phyloP scores from a whole-genome alignment of 2,797 vertebrate genomes.

The Lacerta agilis region DNA sequence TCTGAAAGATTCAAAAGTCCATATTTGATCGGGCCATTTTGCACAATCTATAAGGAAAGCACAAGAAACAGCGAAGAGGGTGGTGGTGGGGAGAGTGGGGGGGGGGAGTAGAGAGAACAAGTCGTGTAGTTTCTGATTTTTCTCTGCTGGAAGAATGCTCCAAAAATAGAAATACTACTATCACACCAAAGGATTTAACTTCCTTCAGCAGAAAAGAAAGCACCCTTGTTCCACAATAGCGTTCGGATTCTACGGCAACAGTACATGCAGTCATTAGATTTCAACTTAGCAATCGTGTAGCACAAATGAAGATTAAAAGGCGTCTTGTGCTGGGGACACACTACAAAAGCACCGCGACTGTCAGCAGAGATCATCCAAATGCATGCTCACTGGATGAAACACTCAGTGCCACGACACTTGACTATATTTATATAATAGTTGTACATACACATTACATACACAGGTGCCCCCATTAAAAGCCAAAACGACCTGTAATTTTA shows the following conservation, averaged over 20 bases:
- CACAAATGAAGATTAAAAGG: conserved; percentile 70
- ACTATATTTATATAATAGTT: conserved; percentile 69
- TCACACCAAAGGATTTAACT: conserved; percentile 75
- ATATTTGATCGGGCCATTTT: conserved; percentile 78
- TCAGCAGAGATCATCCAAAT: conserved; percentile 74
- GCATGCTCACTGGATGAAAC: conserved; percentile 66
- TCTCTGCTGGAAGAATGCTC: conserved; percentile 72
- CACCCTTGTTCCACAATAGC: conserved; percentile 66
- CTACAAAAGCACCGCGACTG: conserved; percentile 78
- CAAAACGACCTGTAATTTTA: conserved; percentile 72
- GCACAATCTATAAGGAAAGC: conserved; percentile 72
- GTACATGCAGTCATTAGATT: conserved; percentile 72
- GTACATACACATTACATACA: conserved; percentile 64
- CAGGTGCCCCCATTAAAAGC: conserved; percentile 37
- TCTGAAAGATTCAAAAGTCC: conserved; percentile 74
- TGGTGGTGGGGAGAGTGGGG: neutral
- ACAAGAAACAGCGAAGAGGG: conserved; percentile 46
- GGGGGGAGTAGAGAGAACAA: conserved; percentile 40
- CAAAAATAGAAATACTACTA: conserved; percentile 85
- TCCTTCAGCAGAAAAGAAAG: conserved; percentile 56
- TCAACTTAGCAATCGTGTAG: conserved; percentile 75
- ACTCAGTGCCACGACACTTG: conserved; percentile 73
- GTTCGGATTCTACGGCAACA: conserved; percentile 66
- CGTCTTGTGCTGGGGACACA: conserved; percentile 72
- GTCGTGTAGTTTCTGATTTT: conserved; percentile 72